Evolutionary conservation across 2,113 vertebrate genomes (phyloP).

Genomic region (Bostrychus sinensis): DNA sequence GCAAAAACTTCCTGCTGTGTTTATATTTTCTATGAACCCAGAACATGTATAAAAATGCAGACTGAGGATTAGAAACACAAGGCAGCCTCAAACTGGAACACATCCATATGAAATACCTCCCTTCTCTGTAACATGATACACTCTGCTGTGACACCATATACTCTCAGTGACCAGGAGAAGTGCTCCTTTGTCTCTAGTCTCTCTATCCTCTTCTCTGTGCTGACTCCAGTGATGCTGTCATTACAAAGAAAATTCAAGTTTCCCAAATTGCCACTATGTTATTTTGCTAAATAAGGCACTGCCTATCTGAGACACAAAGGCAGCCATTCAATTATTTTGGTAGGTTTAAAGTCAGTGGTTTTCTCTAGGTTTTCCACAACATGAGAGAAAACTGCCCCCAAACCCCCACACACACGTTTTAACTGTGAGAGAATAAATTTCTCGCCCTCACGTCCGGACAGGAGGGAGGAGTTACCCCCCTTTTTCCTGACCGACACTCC

Average conservation of each 20-base stretch:
- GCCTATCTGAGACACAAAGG: too few species aligned
- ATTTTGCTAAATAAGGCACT: neutral
- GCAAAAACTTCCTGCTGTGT: neutral
- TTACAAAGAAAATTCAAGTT: neutral
- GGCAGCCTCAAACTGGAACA: neutral
- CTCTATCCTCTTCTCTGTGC: neutral
- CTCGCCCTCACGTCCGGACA: constrained; percentile 1
- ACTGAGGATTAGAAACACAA: neutral
- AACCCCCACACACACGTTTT: neutral
- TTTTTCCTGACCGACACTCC: constrained; percentile 62
- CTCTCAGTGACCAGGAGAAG: constrained; percentile 6
- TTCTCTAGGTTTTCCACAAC: too few species aligned
- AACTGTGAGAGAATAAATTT: neutral
- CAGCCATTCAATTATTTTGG: neutral
- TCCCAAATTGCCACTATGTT: neutral
- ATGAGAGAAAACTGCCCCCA: neutral
- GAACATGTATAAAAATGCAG: neutral
- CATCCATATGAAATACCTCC: constrained; percentile 1
- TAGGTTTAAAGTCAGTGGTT: neutral
- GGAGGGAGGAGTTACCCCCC: constrained; percentile 56
- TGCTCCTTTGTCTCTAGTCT: neutral
- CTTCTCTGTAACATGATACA: constrained; percentile 7
- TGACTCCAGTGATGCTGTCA: neutral
- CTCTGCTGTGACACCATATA: neutral
- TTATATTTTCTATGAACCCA: neutral